These are phyloP conservation scores for Caenorhabditis imperialis DNA, from an alignment of 2,888 invertebrate species.

Conservation along the genomic window DNA sequence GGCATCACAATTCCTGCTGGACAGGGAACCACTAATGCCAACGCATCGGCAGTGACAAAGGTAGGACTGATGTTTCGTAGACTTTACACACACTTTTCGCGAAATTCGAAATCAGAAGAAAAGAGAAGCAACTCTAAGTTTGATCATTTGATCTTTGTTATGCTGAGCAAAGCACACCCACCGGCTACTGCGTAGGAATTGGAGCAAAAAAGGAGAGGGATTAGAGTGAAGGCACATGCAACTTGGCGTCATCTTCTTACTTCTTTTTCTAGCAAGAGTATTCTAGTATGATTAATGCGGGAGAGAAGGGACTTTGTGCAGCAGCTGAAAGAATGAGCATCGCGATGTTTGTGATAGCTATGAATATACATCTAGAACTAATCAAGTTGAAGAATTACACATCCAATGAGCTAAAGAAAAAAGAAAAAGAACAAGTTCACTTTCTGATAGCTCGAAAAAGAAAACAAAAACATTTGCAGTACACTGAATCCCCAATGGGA, in stretches of 20 bases:
- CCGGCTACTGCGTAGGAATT: constrained; percentile 1
- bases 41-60: constrained; percentile 63
- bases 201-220: constrained; percentile 7
- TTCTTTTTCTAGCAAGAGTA: background rate
- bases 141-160: constrained; percentile 27
- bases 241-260: constrained; percentile 47
- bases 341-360: background rate
- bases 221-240: constrained; percentile 21
- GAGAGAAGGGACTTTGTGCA: background rate
- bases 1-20: constrained; percentile 72
- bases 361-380: too few relatives aligned
- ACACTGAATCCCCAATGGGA: constrained; percentile 67
- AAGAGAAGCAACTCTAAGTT: constrained; percentile 6
- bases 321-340: background rate
- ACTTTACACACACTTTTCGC: too few relatives aligned
- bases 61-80: constrained; percentile 9
- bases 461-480: constrained; percentile 33
- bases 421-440: constrained; percentile 10
- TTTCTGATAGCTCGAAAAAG: too few relatives aligned
- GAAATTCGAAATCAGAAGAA: constrained; percentile 1
- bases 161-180: constrained; percentile 42
- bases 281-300: background rate
- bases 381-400: too few relatives aligned
- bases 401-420: background rate
- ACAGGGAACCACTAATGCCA: constrained; percentile 66